Conservation (phyloP, 2,113 vertebrate species). For the Scalopus aquaticus region DNA sequence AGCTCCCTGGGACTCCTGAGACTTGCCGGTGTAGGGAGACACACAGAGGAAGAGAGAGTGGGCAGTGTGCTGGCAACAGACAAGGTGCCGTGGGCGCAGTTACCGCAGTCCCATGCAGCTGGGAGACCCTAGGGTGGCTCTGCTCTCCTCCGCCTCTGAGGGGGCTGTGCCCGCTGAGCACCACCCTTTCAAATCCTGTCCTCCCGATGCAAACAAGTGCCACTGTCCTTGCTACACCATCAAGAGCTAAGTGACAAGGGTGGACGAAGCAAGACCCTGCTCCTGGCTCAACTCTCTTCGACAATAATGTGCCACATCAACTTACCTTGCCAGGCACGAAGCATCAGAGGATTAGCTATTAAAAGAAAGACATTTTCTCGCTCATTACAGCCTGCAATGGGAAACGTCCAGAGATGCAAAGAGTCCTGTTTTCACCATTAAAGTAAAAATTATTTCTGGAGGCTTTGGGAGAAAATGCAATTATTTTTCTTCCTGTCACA, state of each 20-base stretch:
- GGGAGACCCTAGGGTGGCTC: background rate
- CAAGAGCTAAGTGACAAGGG: background rate
- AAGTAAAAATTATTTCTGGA: slow-evolving; percentile 43
- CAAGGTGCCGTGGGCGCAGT: background rate
- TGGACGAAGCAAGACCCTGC: background rate
- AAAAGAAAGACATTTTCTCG: slow-evolving; percentile 67
- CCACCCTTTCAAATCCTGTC: background rate
- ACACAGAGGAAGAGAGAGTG: background rate
- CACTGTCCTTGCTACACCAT: background rate
- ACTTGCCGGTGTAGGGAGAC: background rate
- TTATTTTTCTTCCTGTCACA: slow-evolving; percentile 63
- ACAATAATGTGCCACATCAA: slow-evolving; percentile 40
- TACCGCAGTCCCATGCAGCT: background rate
- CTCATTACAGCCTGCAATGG: slow-evolving; percentile 68
- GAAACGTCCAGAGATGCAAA: slow-evolving; percentile 54
- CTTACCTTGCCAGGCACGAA: slow-evolving; percentile 49
- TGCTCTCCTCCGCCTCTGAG: background rate
- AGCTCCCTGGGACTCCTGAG: background rate
- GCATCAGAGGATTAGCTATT: slow-evolving; percentile 67
- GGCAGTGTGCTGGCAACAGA: background rate
- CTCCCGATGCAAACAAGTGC: background rate
- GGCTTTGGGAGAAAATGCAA: slow-evolving; percentile 55
- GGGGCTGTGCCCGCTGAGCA: background rate
- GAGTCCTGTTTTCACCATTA: slow-evolving; percentile 54
- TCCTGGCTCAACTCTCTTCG: background rate